Evolutionary conservation across 2,797 vertebrate species (phyloP).

Genomic region (Synaphobranchus kaupii): DNA sequence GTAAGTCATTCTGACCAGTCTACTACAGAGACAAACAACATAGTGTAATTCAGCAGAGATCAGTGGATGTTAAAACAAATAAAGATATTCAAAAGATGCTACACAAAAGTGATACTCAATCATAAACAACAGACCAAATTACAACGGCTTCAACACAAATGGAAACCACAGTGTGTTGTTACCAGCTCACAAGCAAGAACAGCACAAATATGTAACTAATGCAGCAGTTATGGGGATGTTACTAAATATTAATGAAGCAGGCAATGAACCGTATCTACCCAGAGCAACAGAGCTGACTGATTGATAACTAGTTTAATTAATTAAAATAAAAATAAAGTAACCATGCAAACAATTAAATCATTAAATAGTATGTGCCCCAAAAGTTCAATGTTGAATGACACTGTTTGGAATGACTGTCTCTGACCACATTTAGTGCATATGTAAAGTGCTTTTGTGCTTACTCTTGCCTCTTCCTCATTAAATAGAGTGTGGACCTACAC

Average conservation of each 20-base stretch:
- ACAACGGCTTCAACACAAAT: neutral
- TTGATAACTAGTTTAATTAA: neutral
- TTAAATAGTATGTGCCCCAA: neutral
- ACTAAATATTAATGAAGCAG: neutral
- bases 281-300: neutral
- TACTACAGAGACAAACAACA: too few species aligned
- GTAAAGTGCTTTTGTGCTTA: neutral
- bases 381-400: neutral
- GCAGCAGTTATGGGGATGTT: neutral
- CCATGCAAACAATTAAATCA: neutral
- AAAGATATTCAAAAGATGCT: neutral
- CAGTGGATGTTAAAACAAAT: neutral
- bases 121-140: neutral
- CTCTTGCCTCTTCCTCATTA: neutral
- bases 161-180: neutral
- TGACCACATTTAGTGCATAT: neutral
- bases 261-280: neutral
- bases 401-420: neutral
- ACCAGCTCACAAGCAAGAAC: neutral
- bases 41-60: too few species aligned
- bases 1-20: neutral
- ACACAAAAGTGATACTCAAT: neutral
- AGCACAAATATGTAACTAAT: neutral
- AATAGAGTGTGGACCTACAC: neutral
- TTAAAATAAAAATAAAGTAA: neutral